Evolutionary conservation across 2,113 vertebrate genomes (phyloP).

Genomic region (Polypterus bichir): DNA sequence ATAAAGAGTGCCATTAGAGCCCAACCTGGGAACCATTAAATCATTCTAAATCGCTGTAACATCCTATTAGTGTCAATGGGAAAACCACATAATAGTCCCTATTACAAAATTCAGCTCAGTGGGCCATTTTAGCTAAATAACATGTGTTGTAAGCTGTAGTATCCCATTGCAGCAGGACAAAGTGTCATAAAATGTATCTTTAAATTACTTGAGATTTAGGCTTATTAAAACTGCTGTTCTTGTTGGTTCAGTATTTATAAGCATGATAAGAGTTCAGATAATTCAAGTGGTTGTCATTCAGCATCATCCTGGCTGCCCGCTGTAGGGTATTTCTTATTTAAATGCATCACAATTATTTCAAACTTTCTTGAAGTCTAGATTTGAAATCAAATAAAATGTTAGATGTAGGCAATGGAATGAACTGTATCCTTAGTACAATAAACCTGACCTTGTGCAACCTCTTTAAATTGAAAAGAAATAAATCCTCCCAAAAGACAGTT

Average conservation of each 20-base stretch:
- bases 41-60: slow-evolving; percentile 99
- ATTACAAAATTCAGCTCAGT: slow-evolving; percentile 94
- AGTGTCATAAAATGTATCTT: slow-evolving; percentile 54
- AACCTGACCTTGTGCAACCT: background rate
- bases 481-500: background rate
- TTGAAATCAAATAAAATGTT: no score
- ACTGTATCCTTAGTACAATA: background rate
- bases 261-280: background rate
- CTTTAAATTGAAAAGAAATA: background rate
- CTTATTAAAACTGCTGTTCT: background rate
- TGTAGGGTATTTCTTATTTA: no score
- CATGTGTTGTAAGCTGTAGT: slow-evolving; percentile 66
- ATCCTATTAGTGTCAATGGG: slow-evolving; percentile 99
- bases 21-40: slow-evolving; percentile 99
- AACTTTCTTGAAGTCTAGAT: no score
- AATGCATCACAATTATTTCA: no score
- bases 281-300: background rate
- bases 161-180: slow-evolving; percentile 65
- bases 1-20: slow-evolving; percentile 98
- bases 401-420: background rate
- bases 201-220: background rate
- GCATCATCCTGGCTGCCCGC: no score
- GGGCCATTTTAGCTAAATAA: slow-evolving; percentile 92
- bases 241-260: background rate
- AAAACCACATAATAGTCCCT: slow-evolving; percentile 95